These are phyloP conservation scores for Ctenopoma kingsleyae DNA, from an alignment of 2,797 vertebrate genomes.

Conservation along the genomic window DNA sequence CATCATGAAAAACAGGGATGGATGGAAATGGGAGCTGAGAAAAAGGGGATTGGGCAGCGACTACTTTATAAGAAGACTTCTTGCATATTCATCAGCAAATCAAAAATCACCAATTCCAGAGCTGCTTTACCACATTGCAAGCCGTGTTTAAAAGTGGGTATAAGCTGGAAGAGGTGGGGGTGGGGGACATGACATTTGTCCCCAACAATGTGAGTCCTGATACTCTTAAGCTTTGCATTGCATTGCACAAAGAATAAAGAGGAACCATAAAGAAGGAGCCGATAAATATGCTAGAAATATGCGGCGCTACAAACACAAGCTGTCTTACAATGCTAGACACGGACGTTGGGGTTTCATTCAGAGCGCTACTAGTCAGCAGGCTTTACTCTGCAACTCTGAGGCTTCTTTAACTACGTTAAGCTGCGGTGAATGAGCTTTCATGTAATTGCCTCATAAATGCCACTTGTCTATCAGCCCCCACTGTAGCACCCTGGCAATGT, in stretches of 20 bases:
- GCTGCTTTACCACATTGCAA: conserved; percentile 35
- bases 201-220: conserved; percentile 76
- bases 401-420: conserved; percentile 49
- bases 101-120: conserved; percentile 84
- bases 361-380: conserved; percentile 56
- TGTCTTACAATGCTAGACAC: conserved; percentile 60
- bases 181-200: conserved; percentile 83
- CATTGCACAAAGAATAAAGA: conserved; percentile 55
- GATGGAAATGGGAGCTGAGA: conserved; percentile 57
- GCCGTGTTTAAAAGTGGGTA: conserved; percentile 49
- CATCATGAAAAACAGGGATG: conserved; percentile 83
- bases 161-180: conserved; percentile 54
- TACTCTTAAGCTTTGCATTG: conserved; percentile 58
- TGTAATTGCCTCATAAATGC: conserved; percentile 89
- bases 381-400: conserved; percentile 48
- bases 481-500: conserved; percentile 71
- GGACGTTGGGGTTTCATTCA: conserved; percentile 58
- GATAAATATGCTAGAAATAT: conserved; percentile 77
- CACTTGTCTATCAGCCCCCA: conserved; percentile 83
- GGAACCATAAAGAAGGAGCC: conserved; percentile 48
- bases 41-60: conserved; percentile 60
- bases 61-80: conserved; percentile 66
- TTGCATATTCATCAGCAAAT: conserved; percentile 90
- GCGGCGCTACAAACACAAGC: conserved; percentile 52
- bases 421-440: conserved; percentile 76